Evolutionary conservation across 1,140 invertebrate species (phyloP).

Genomic region (Aphidius gifuensis): DNA sequence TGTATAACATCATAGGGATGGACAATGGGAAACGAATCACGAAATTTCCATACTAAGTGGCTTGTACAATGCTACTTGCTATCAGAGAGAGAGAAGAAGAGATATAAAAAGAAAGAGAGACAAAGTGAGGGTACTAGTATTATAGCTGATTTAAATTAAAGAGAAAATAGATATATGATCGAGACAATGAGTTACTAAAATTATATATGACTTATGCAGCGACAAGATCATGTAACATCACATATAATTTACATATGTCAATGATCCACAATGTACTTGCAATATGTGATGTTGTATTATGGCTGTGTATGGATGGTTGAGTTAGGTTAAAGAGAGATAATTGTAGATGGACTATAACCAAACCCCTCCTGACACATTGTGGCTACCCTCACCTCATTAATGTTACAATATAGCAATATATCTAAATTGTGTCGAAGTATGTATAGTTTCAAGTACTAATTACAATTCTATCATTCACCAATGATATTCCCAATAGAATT

Average conservation of each 20-base stretch:
- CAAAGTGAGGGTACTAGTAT: too few species aligned
- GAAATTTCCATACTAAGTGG: conserved; percentile 46
- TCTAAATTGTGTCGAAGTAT: conserved; percentile 14
- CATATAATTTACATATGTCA: not conserved
- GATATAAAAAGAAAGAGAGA: too few species aligned
- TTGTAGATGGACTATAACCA: not conserved
- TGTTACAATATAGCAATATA: conserved; percentile 9
- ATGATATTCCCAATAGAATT: not conserved
- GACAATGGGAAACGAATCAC: conserved; percentile 45
- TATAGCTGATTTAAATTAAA: too few species aligned
- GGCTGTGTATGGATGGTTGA: conserved; percentile 30
- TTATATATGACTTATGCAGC: conserved; percentile 23
- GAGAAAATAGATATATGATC: too few species aligned
- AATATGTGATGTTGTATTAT: conserved; percentile 13
- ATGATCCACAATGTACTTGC: conserved; percentile 12
- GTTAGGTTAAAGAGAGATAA: not conserved
- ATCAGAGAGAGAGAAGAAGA: not conserved
- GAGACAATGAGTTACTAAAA: too few species aligned
- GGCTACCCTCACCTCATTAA: conserved; percentile 24
- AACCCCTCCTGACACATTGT: not conserved
- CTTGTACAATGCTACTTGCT: conserved; percentile 33
- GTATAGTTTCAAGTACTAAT: conserved; percentile 17
- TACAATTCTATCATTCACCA: conserved; percentile 9
- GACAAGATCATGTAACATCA: conserved; percentile 13
- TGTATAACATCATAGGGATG: conserved; percentile 36